These are phyloP conservation scores for Drosophila burlai DNA, from an alignment of 1,140 invertebrate species.

Conservation along the genomic window DNA sequence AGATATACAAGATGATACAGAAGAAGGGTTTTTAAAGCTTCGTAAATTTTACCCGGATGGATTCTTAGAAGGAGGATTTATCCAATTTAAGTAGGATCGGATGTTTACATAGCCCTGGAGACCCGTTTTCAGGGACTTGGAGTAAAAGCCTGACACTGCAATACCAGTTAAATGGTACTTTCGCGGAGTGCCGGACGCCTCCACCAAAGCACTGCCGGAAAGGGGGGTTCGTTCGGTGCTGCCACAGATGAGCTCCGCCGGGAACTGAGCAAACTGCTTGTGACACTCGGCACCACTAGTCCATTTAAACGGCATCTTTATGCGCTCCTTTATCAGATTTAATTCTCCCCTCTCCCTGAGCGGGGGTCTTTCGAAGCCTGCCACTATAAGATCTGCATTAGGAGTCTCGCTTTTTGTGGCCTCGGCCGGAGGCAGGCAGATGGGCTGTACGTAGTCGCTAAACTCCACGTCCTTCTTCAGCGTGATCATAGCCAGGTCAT, in stretches of 20 bases:
- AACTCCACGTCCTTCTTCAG: background rate
- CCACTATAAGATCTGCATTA: background rate
- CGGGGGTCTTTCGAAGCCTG: conserved; percentile 1
- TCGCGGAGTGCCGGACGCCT: conserved; percentile 3
- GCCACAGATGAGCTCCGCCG: background rate
- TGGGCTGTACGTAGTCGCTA: conserved; percentile 27
- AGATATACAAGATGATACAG: background rate
- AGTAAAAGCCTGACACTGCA: background rate
- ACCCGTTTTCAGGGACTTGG: background rate
- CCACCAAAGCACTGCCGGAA: conserved; percentile 7
- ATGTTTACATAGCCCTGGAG: background rate
- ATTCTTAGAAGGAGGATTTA: background rate
- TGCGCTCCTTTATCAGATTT: background rate
- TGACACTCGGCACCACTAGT: background rate
- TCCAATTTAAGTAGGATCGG: conserved; percentile 1
- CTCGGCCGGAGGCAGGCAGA: conserved; percentile 24
- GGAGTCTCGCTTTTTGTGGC: background rate
- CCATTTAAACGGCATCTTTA: conserved; percentile 8
- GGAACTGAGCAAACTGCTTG: background rate
- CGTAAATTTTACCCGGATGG: background rate
- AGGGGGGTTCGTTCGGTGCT: background rate
- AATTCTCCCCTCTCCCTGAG: too few relatives aligned
- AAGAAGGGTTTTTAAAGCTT: background rate
- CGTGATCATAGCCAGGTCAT: conserved; percentile 26
- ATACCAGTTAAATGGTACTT: conserved; percentile 1